Evolutionary conservation across 2,888 invertebrate genomes (phyloP), one percentile per base, ranked within the genome.

Genomic region (Cheilosia urbana): DNA sequence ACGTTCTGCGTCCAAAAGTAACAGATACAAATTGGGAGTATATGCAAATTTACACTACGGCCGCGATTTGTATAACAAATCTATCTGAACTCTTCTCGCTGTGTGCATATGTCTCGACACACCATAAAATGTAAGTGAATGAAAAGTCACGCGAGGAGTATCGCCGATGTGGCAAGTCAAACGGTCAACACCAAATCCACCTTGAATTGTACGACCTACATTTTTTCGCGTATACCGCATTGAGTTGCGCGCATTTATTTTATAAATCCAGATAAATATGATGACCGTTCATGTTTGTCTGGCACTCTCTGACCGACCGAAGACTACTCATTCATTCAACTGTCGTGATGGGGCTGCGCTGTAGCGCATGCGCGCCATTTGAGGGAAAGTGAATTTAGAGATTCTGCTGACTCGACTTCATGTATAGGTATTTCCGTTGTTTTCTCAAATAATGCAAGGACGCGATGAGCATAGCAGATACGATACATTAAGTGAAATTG

Each of bases 341-440:
- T n/a, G 37, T 24, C 55, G 57, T 63, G 45, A 42, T 51, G 62
- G 19, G 42, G 40, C 53, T 47, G 45, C 40, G 21, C 47, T 7
- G 27, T 27, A n/a, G 27, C 5, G 17, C 57, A 71, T 60, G 60
- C 45, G n/a, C 24, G 15, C 34, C 27, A 45, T 66, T 71, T 27
- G 30, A 66, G 71, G 60, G 82, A 82, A 82, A 82, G 82, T 82
- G 82, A 82, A 78, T 66, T 66, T 40, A 60, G 21, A 30, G 21
- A 69, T 47, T 30, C 60, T 24, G 19, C 42, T 24, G 62, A 53
- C 51, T 37, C 17, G 34, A 51, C 30, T 65, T 17, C 19, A 15
- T 21, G 34, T 37, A n/a, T 30, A 9, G 65, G 45, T 47, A 24
- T 42, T 53, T 72, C 73, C 37, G 73, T 63, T 62, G 45, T 55